These are phyloP conservation scores for Actinemys pallida DNA, from an alignment of 2,113 vertebrate species.

Conservation along the genomic window DNA sequence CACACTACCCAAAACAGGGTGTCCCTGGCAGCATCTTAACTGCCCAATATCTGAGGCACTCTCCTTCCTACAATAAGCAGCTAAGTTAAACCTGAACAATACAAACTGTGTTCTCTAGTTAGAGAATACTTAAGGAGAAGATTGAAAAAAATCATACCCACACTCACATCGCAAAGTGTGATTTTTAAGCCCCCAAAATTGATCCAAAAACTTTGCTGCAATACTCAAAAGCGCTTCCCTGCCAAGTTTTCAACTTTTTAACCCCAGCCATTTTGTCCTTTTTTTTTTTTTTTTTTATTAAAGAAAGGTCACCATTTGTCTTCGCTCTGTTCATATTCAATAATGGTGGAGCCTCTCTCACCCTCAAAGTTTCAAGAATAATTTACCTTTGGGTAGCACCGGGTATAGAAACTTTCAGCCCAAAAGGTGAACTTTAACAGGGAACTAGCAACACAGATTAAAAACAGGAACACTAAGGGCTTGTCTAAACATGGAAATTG, in stretches of 20 bases:
- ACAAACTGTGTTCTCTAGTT: not conserved
- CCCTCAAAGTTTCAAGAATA: not conserved
- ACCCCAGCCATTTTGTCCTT: not conserved
- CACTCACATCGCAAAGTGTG: not conserved
- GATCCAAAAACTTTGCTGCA: not conserved
- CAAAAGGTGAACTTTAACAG: not conserved
- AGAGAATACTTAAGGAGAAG: not conserved
- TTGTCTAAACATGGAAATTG: fast-evolving
- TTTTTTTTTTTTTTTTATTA: not conserved
- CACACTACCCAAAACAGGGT: fast-evolving
- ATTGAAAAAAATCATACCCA: not conserved
- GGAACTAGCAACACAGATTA: not conserved
- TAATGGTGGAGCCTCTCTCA: not conserved
- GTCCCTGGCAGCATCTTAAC: not conserved
- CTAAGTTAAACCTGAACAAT: not conserved
- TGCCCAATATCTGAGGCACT: not conserved
- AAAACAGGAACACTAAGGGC: not conserved
- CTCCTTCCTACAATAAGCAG: not conserved
- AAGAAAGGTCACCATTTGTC: not conserved
- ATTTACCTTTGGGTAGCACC: not conserved
- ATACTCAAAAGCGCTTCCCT: not conserved
- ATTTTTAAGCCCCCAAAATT: not conserved
- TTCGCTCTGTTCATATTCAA: not conserved
- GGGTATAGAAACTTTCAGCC: not conserved
- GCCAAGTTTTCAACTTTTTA: not conserved